Evolutionary conservation across 2,797 vertebrate species (phyloP).

Genomic region (Benthosema pterotum): DNA sequence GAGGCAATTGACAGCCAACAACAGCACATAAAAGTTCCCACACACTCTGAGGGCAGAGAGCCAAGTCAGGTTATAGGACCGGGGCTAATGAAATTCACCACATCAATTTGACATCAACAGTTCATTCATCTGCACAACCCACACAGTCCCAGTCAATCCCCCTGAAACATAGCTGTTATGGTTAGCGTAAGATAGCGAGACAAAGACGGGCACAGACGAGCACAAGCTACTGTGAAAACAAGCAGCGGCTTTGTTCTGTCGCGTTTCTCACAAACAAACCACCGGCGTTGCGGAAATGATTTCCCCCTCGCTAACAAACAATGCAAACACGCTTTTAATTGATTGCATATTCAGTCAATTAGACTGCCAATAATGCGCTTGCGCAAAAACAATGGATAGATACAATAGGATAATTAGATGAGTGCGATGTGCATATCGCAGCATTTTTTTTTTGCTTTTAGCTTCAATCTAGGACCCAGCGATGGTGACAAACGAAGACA

Average conservation of each 20-base stretch:
- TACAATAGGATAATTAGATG: slow-evolving; percentile 34
- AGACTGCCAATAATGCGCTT: slow-evolving; percentile 74
- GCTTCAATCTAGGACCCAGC: slow-evolving; percentile 47
- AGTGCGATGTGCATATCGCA: slow-evolving; percentile 40
- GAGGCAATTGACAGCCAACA: too few relatives aligned
- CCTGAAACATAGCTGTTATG: slow-evolving; percentile 73
- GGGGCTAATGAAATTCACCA: too few relatives aligned
- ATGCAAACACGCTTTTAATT: slow-evolving; percentile 13
- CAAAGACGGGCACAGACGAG: slow-evolving; percentile 60
- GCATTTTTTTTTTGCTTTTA: slow-evolving; percentile 30
- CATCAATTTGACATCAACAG: too few relatives aligned
- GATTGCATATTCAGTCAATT: slow-evolving; percentile 15
- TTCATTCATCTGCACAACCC: slow-evolving; percentile 47
- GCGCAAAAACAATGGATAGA: slow-evolving; percentile 48
- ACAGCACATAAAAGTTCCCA: too few relatives aligned
- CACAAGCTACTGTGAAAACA: slow-evolving; percentile 80
- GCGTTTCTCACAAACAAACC: slow-evolving; percentile 34
- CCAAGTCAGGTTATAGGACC: too few relatives aligned
- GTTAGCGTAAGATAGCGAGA: slow-evolving; percentile 54
- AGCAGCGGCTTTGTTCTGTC: slow-evolving; percentile 86
- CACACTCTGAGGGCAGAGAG: too few relatives aligned
- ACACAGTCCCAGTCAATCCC: slow-evolving; percentile 18
- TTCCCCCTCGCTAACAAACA: slow-evolving; percentile 22
- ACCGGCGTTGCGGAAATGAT: slow-evolving; percentile 14
- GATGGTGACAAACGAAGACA: slow-evolving; percentile 60